phyloP scores from a whole-genome alignment of 2,113 vertebrate species.

The Prunella himalayana region DNA sequence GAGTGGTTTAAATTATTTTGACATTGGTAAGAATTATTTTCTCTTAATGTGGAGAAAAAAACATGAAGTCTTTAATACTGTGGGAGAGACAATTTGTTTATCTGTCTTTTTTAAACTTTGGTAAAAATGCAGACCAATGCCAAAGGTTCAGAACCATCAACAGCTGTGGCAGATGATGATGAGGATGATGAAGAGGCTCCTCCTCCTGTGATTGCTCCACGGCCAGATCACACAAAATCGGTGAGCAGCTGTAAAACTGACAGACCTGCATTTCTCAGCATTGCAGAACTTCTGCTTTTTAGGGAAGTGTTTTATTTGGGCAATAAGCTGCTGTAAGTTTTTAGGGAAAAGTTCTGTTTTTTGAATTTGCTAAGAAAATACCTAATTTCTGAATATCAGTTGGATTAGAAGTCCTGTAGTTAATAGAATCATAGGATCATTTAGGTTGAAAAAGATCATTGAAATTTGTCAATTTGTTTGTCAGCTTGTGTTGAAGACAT shows the following conservation, averaged over 20 bases:
- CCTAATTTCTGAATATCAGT: neutral
- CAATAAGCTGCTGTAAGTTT: neutral
- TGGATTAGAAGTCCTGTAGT: neutral
- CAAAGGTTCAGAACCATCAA: slow-evolving; percentile 85
- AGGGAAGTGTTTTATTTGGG: neutral
- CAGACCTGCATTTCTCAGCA: neutral
- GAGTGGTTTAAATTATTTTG: neutral
- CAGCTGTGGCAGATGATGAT: slow-evolving; percentile 84
- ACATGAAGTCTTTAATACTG: neutral
- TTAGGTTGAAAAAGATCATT: neutral
- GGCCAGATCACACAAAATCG: slow-evolving; percentile 97
- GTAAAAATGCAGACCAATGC: slow-evolving; percentile 77
- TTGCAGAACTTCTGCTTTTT: neutral
- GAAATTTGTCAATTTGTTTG: neutral
- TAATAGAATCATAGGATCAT: neutral
- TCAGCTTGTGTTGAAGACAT: neutral
- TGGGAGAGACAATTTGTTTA: neutral
- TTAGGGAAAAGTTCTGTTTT: neutral
- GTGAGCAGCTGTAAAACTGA: slow-evolving; percentile 66
- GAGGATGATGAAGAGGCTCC: slow-evolving; percentile 88
- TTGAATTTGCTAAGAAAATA: neutral
- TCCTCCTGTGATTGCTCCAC: slow-evolving; percentile 89
- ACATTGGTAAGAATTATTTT: neutral
- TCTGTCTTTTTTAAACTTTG: neutral
- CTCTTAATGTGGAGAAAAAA: neutral